Conservation (phyloP, 1,140 invertebrate species). For the Brachionus paranguensis region DNA sequence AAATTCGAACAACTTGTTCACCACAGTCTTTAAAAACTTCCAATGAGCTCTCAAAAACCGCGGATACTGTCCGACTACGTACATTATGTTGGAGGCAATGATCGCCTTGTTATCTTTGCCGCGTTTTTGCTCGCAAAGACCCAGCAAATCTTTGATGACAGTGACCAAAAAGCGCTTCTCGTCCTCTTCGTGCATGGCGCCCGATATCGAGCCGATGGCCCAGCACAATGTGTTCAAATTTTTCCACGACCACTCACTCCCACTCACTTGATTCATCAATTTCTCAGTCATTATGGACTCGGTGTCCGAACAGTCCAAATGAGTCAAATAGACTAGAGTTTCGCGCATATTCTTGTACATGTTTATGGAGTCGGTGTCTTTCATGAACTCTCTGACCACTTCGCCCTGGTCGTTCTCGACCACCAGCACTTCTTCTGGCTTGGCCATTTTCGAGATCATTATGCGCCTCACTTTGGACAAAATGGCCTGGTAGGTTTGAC, state of each 20-base stretch:
- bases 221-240: slow-evolving; percentile 97
- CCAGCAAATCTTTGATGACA: slow-evolving; percentile 96
- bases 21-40: slow-evolving; percentile 99
- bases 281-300: slow-evolving; percentile 99
- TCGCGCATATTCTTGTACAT: slow-evolving; percentile 99
- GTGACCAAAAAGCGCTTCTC: slow-evolving; percentile 98
- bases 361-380: slow-evolving; percentile 98
- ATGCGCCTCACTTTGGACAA: slow-evolving; percentile 72
- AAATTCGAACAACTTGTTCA: slow-evolving; percentile 99
- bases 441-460: slow-evolving; percentile 99
- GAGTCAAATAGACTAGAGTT: slow-evolving; percentile 67
- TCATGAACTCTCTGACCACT: slow-evolving; percentile 98
- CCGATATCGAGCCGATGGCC: slow-evolving; percentile 99
- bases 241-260: slow-evolving; percentile 99
- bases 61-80: slow-evolving; percentile 99
- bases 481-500: slow-evolving; percentile 23
- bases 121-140: slow-evolving; percentile 96
- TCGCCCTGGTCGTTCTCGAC: slow-evolving; percentile 99
- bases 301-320: slow-evolving; percentile 87
- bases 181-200: slow-evolving; percentile 97
- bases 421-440: slow-evolving; percentile 98
- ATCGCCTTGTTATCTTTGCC: slow-evolving; percentile 99
- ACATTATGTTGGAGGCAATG: slow-evolving; percentile 99
- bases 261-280: slow-evolving; percentile 96
- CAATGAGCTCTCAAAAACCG: slow-evolving; percentile 96